Conservation (phyloP, 2,113 vertebrate genomes). For the Ptilonorhynchus violaceus region DNA sequence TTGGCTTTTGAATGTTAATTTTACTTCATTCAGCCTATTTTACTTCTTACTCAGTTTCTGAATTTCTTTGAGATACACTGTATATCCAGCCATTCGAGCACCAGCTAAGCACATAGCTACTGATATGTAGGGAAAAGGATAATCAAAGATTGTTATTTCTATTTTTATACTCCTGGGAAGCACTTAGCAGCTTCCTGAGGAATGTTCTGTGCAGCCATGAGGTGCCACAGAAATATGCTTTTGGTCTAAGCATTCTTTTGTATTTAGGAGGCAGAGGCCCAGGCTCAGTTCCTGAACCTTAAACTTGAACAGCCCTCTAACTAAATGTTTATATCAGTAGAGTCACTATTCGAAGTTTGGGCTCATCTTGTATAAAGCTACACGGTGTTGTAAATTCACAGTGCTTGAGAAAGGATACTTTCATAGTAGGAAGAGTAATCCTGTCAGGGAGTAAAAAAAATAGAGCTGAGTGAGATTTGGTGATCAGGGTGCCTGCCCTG, state of each 20-base stretch:
- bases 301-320: neutral
- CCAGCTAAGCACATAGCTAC: neutral
- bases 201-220: conserved; percentile 22
- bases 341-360: neutral
- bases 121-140: neutral
- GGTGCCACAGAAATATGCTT: neutral
- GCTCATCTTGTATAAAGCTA: neutral
- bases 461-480: neutral
- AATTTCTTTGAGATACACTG: neutral
- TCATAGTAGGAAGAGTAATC: neutral
- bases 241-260: neutral
- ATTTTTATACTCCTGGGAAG: conserved; percentile 29
- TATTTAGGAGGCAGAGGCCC: neutral
- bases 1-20: neutral
- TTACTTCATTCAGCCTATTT: neutral
- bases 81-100: neutral
- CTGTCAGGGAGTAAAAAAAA: neutral
- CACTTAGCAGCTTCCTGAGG: conserved; percentile 44
- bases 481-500: neutral
- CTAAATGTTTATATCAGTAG: neutral
- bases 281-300: neutral
- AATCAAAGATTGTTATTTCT: conserved; percentile 1
- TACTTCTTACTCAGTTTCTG: neutral
- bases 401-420: neutral
- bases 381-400: neutral